Evolutionary conservation across 2,797 vertebrate genomes (phyloP).

Genomic region (Melanotaenia maccullochi): DNA sequence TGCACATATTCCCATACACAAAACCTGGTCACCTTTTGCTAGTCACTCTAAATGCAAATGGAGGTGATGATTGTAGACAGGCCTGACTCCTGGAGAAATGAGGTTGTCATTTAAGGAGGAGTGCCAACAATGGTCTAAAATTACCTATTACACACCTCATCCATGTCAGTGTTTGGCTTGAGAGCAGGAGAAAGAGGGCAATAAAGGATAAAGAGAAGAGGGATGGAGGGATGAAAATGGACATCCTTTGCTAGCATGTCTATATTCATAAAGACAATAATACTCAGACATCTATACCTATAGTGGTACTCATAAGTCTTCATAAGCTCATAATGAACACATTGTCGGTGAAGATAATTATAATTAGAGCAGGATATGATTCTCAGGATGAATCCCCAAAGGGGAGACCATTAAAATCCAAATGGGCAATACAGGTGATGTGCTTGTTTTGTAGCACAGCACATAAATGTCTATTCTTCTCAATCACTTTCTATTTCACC

Average conservation of each 20-base stretch:
- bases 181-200: constrained; percentile 25
- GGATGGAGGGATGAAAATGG: constrained; percentile 24
- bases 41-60: constrained; percentile 90
- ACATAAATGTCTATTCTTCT: constrained; percentile 14
- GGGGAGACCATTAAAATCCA: constrained; percentile 40
- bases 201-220: constrained; percentile 11
- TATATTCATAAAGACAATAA: constrained; percentile 26
- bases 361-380: constrained; percentile 48
- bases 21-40: constrained; percentile 60
- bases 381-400: constrained; percentile 41
- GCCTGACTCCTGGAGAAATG: constrained; percentile 78
- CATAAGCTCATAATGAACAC: constrained; percentile 45
- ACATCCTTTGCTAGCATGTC: constrained; percentile 20
- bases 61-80: constrained; percentile 74
- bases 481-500: not conserved
- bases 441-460: constrained; percentile 48
- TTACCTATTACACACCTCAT: constrained; percentile 85
- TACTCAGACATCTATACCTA: constrained; percentile 21
- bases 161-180: constrained; percentile 52
- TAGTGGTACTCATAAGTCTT: constrained; percentile 39
- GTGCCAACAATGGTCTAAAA: constrained; percentile 80
- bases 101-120: constrained; percentile 84
- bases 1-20: constrained; percentile 11
- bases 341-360: constrained; percentile 48
- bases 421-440: constrained; percentile 45